Evolutionary conservation across 64 coral and sea anemone species (phyloP), one percentile per base, ranked within the genome.

Genomic region (Catalaphyllia jardinei): DNA sequence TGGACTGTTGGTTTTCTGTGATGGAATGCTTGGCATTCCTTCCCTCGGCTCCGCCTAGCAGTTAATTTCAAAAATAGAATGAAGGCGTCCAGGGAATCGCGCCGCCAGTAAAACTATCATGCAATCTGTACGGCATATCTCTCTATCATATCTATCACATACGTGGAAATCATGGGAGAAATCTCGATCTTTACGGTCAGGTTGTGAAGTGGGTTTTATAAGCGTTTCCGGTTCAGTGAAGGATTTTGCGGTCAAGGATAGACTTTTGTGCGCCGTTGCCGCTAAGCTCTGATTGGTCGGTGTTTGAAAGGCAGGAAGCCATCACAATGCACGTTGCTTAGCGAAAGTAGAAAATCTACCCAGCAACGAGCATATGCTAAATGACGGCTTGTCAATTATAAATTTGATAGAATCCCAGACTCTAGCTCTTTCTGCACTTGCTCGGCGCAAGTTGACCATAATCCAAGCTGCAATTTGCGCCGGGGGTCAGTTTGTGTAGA

Each of bases 291-390:
- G 88, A 96, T 96, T 96, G 95, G 95, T 85, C 72, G 49, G 69
- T 80, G 46, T 52, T 71, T 80, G 78, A 75, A 88, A 87, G 79
- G 60, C 95, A 96, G 95, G 95, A 96, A 96, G 92, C 88, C 88
- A 90, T 93, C 83, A 89, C 73, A 96, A 90, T 96, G 91, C 87
- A 71, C 31, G 95, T 96, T 96, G 95, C 95, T 86, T 96, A 93
- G 95, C 95, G 88, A 93, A 89, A 96, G 80, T 74, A 30, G 71
- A 96, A 96, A 73, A 96, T 96, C 95, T 96, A 90, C 95, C 95
- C 95, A 90, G 95, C 95, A 96, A 96, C 95, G 83, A 50, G 85
- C 83, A 86, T 87, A 88, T 90, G 95, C 76, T 90, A 89, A 96
- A 90, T 65, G 94, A 93, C 69, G 65, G 38, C 61, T 84, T 93